Evolutionary conservation across 2,113 vertebrate species (phyloP).

Genomic region (Cyanoderma ruficeps): DNA sequence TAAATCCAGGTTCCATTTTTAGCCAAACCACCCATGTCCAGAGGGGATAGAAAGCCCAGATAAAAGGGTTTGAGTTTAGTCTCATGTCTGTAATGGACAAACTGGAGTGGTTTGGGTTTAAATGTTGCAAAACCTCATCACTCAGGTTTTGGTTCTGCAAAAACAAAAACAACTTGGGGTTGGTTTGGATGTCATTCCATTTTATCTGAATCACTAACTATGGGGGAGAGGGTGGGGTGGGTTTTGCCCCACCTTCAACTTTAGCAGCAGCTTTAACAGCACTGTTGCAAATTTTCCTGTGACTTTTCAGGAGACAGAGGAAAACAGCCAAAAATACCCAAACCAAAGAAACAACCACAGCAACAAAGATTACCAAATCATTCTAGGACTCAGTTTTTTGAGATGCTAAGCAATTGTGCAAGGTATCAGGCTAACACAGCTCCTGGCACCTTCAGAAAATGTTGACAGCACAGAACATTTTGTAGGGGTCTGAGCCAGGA

Average conservation of each 20-base stretch:
- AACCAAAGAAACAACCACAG: not conserved
- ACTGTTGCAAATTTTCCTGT: not conserved
- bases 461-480: not conserved
- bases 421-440: not conserved
- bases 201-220: slow-evolving; percentile 4
- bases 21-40: slow-evolving; percentile 52
- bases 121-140: slow-evolving; percentile 61
- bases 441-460: not conserved
- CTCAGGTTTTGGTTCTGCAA: slow-evolving; percentile 52
- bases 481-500: not conserved
- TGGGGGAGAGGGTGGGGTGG: not conserved
- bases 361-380: not conserved
- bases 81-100: slow-evolving; percentile 29
- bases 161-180: slow-evolving; percentile 36
- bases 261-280: not conserved
- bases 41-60: slow-evolving; percentile 37
- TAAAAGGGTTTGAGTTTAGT: slow-evolving; percentile 47
- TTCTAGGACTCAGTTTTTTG: not conserved
- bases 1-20: slow-evolving; percentile 50
- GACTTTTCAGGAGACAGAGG: not conserved
- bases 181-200: slow-evolving; percentile 27
- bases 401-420: not conserved
- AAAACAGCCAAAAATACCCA: not conserved
- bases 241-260: not conserved
- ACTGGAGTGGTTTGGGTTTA: slow-evolving; percentile 33